A percentile compares a stretch with the other conserved stretches of the same genome.
Conservation (phyloP, 2,797 vertebrate species). For the Alosa sapidissima region DNA sequence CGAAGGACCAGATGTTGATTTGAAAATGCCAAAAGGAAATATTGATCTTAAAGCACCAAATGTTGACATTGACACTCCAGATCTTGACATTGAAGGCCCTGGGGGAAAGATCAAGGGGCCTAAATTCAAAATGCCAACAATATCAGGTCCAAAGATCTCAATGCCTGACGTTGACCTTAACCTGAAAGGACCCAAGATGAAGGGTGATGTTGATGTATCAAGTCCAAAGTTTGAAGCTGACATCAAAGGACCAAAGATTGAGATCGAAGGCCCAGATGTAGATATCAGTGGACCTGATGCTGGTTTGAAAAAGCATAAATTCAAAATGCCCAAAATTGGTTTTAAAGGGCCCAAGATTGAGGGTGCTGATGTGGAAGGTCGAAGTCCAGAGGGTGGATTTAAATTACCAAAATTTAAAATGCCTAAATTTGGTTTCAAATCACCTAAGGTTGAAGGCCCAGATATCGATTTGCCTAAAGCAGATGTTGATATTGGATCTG, state of each 20-base stretch:
- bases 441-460: conserved; percentile 47
- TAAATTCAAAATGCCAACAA: conserved; percentile 25
- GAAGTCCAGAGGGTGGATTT: conserved; percentile 44
- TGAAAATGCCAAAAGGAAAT: neutral
- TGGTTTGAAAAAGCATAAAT: conserved; percentile 26
- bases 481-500: conserved; percentile 44
- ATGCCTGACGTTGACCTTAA: conserved; percentile 20
- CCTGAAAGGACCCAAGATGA: neutral
- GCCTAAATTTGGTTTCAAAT: conserved; percentile 55
- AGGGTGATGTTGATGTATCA: conserved; percentile 19
- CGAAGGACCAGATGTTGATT: no score
- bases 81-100: conserved; percentile 31
- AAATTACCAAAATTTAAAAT: conserved; percentile 61
- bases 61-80: conserved; percentile 4
- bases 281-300: conserved; percentile 36
- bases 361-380: conserved; percentile 41
- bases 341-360: conserved; percentile 27
- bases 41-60: neutral
- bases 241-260: conserved; percentile 25
- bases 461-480: conserved; percentile 63
- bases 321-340: neutral
- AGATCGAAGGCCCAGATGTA: conserved; percentile 19
- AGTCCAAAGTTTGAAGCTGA: conserved; percentile 36
- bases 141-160: conserved; percentile 29
- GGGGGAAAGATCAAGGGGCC: neutral